Conservation (phyloP, 2,888 invertebrate genomes). For the Cheilosia vulpina region DNA sequence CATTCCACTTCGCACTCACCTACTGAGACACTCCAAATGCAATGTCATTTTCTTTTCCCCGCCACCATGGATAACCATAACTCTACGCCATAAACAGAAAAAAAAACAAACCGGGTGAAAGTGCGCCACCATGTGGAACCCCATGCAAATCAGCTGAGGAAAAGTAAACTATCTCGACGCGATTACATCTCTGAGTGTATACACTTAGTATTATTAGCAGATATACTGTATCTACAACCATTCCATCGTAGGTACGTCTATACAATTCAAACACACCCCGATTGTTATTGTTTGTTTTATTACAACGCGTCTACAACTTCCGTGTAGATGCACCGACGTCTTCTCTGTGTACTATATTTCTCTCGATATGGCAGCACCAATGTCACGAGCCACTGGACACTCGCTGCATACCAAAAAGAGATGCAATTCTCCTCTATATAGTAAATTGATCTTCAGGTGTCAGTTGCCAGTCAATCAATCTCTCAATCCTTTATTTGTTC, state of each 20-base stretch:
- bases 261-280: slow-evolving; percentile 7
- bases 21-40: slow-evolving; percentile 20
- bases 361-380: slow-evolving; percentile 17
- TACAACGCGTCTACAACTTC: slow-evolving; percentile 27
- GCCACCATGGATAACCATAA: slow-evolving; percentile 8
- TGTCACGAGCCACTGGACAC: slow-evolving; percentile 8
- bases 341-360: slow-evolving; percentile 11
- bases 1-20: not conserved
- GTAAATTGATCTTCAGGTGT: slow-evolving; percentile 56
- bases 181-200: slow-evolving; percentile 18
- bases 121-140: slow-evolving; percentile 62
- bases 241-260: not conserved
- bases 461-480: slow-evolving; percentile 15
- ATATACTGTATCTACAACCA: slow-evolving; percentile 14
- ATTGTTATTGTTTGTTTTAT: slow-evolving; percentile 6
- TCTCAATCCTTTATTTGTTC: slow-evolving; percentile 23
- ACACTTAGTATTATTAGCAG: slow-evolving; percentile 8
- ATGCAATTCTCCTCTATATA: slow-evolving; percentile 11
- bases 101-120: slow-evolving; percentile 53
- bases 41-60: slow-evolving; percentile 1
- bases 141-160: slow-evolving; percentile 31
- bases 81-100: no score
- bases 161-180: slow-evolving; percentile 31
- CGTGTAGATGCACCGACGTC: slow-evolving; percentile 14
- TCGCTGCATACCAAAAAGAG: not conserved